Base-by-base conservation (phyloP, 2,113 vertebrate genomes). In the Syngnathus scovelli region DNA sequence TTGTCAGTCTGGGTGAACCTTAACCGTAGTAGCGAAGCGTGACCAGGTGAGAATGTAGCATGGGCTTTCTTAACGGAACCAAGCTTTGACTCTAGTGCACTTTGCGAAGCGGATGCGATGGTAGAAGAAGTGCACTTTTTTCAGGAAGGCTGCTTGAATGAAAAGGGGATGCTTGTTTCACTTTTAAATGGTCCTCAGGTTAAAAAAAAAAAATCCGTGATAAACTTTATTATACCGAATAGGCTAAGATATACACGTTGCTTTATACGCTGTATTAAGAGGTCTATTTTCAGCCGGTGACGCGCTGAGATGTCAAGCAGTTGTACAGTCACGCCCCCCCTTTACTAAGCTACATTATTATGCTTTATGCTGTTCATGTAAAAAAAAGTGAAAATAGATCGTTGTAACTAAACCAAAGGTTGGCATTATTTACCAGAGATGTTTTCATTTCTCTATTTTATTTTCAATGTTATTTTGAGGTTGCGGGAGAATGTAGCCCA, bases 401-500 rank as follows among this genome's bases (percentile, higher is more conserved):
- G 75, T 84, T 84, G 78, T 87, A 65, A 81, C 79, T 79, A 89
- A 90, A 91, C 90, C 91, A 92, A 92, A 92, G 91, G 90, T 90
- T 90, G 89, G 88, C 83, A 87, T 84, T 85, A 86, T 70, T 84
- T 71, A 81, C 78, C 72, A 67, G 65, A 60, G 60, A 58, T 69
- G 65, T 73, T 80, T 72, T 69, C 68, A 38, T 77, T 75, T 72
- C 75, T 71, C 63, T 71, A 52, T n/a, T 59, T 74, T 67, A 37
- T 12, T 7, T 73, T 69, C 46, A 6, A 76, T 62, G 61, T 59
- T 60, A 7, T 27, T n/a, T 27, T 69, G 55, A 54, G 87, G 82
- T 89, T 88, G 85, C 87, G 84, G 83, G 85, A 90, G 90, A 91
- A 91, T 91, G 90, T 91, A 91, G 91, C 91, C 55, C 85, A 89